These are phyloP conservation scores for Pseudomyrmex cubaensis DNA, from an alignment of 1,140 invertebrate genomes.

Conservation along the genomic window DNA sequence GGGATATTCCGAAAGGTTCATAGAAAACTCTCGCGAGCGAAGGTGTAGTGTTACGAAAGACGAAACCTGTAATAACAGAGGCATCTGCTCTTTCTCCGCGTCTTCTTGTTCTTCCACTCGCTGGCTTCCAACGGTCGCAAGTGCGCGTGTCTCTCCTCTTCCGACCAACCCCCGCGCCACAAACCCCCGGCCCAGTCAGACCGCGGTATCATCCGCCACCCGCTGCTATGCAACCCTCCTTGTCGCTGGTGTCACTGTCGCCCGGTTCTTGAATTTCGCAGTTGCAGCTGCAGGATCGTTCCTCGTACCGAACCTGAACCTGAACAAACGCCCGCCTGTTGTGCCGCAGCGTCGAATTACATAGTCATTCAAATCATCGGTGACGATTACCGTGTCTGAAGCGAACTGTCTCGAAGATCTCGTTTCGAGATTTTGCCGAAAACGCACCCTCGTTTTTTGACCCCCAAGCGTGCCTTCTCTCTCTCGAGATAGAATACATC, in stretches of 20 bases:
- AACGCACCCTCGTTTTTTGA: neutral
- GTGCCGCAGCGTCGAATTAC: slow-evolving; percentile 75
- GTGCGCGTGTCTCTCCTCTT: slow-evolving; percentile 45
- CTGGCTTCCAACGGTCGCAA: slow-evolving; percentile 67
- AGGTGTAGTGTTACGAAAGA: slow-evolving; percentile 79
- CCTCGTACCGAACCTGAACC: slow-evolving; percentile 52
- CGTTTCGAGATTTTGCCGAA: slow-evolving; percentile 43
- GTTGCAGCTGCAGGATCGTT: slow-evolving; percentile 75
- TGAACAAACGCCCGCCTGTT: slow-evolving; percentile 70
- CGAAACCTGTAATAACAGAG: slow-evolving; percentile 81
- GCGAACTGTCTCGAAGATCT: slow-evolving; percentile 35
- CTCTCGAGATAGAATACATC: neutral
- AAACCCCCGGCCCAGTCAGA: neutral
- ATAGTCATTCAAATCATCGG: slow-evolving; percentile 76
- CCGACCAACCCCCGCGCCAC: neutral
- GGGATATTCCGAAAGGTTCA: slow-evolving; percentile 41
- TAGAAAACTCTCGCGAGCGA: slow-evolving; percentile 28
- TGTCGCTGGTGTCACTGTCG: slow-evolving; percentile 68
- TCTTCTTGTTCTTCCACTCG: slow-evolving; percentile 54
- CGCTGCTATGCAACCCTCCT: slow-evolving; percentile 45
- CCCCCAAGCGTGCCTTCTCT: slow-evolving; percentile 16
- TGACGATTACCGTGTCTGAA: slow-evolving; percentile 68
- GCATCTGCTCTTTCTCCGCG: slow-evolving; percentile 76
- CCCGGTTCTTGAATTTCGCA: slow-evolving; percentile 76
- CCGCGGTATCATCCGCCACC: slow-evolving; percentile 24